These are phyloP conservation scores for Chymomyza fuscimana DNA, from an alignment of 2,888 invertebrate species.

Conservation along the genomic window DNA sequence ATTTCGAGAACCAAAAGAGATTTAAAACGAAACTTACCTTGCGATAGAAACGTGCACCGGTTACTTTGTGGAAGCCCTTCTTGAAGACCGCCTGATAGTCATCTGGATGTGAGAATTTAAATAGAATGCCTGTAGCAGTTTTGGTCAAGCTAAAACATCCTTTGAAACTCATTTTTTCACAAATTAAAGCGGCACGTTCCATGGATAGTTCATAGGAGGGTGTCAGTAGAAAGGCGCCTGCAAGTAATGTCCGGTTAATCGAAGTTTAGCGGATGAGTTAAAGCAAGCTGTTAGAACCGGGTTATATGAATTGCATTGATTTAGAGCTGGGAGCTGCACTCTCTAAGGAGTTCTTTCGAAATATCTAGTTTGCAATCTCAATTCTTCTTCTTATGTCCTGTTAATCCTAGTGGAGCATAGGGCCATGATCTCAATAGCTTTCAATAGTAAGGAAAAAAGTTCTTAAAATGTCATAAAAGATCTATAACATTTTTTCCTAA, in stretches of 20 bases:
- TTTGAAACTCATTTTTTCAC: conserved; percentile 93
- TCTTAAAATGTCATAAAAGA: too few relatives aligned
- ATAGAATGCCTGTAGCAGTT: conserved; percentile 92
- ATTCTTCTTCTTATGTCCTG: too few relatives aligned
- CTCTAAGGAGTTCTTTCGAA: too few relatives aligned
- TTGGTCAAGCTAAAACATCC: conserved; percentile 92
- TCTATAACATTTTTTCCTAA: too few relatives aligned
- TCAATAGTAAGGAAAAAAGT: too few relatives aligned
- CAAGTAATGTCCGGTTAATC: conserved; percentile 44
- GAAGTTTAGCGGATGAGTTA: background rate
- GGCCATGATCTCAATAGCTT: too few relatives aligned
- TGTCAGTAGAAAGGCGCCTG: conserved; percentile 89
- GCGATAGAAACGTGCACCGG: conserved; percentile 91
- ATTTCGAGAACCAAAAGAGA: background rate
- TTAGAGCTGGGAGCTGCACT: too few relatives aligned
- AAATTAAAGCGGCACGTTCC: conserved; percentile 91
- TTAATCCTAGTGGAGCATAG: too few relatives aligned
- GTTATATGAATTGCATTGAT: background rate
- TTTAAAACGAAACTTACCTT: conserved; percentile 82
- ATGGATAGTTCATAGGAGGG: conserved; percentile 92
- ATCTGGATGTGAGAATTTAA: conserved; percentile 92
- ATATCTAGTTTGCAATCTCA: too few relatives aligned
- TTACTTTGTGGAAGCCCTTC: conserved; percentile 93
- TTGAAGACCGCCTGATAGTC: conserved; percentile 92
- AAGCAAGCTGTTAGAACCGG: background rate